Evolutionary conservation across 2,113 vertebrate genomes (phyloP).

Genomic region (Elephas maximus): DNA sequence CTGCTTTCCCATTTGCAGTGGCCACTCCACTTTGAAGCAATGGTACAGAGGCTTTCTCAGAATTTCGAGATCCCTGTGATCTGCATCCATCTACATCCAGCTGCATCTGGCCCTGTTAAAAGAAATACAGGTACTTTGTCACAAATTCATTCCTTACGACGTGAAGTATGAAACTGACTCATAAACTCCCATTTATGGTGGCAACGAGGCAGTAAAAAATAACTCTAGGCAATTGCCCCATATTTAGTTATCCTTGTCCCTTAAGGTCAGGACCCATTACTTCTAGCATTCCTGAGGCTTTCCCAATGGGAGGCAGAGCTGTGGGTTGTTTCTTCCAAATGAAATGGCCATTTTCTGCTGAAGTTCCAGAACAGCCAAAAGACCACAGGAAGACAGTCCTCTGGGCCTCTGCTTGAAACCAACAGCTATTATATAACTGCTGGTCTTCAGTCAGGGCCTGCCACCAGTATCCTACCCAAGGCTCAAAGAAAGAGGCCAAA

Average conservation of each 20-base stretch:
- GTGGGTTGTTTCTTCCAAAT: slow-evolving; percentile 89
- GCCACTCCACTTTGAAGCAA: slow-evolving; percentile 24
- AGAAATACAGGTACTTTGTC: not conserved
- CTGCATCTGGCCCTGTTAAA: slow-evolving; percentile 81
- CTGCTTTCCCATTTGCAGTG: slow-evolving; percentile 87
- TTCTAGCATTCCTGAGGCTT: not conserved
- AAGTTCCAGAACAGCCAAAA: slow-evolving; percentile 86
- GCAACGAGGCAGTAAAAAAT: not conserved
- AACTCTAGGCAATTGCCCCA: not conserved
- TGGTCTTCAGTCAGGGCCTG: slow-evolving; percentile 91
- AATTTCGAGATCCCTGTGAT: slow-evolving; percentile 48
- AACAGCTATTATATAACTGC: slow-evolving; percentile 88
- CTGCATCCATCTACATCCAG: slow-evolving; percentile 42
- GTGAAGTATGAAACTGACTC: slow-evolving; percentile 8
- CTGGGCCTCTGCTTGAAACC: slow-evolving; percentile 91
- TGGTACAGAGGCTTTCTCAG: not conserved
- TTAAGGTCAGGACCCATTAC: not conserved
- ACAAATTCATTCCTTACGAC: not conserved
- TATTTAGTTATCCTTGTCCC: not conserved
- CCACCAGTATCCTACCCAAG: not conserved
- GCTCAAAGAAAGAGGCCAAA: not conserved
- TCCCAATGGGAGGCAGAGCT: not conserved
- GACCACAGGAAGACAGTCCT: slow-evolving; percentile 86
- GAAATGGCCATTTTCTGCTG: slow-evolving; percentile 85
- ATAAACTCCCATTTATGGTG: not conserved